A percentile compares a stretch with the other conserved stretches of the same genome.
phyloP scores from a whole-genome alignment of 1,140 invertebrate species.

The Drosophila sproati region DNA sequence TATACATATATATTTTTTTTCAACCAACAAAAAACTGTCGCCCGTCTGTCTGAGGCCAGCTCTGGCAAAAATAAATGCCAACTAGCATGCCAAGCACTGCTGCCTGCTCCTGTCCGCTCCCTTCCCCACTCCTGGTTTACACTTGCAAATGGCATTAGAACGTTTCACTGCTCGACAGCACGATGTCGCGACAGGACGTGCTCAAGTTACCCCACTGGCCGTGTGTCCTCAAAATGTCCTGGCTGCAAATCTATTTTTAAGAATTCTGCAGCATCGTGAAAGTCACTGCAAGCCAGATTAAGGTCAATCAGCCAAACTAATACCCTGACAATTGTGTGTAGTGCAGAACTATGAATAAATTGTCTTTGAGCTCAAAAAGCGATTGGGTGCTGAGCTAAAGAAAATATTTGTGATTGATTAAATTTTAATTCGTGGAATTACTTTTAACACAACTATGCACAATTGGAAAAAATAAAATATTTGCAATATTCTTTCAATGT shows the following conservation, averaged over 20 bases:
- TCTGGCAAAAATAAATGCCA: slow-evolving; percentile 25
- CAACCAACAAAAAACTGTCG: slow-evolving; percentile 53
- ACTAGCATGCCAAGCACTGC: slow-evolving; percentile 21
- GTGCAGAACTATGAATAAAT: neutral
- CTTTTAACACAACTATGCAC: no score
- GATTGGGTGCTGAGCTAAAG: no score
- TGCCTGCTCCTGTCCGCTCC: slow-evolving; percentile 22
- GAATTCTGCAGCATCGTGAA: slow-evolving; percentile 52
- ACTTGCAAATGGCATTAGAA: slow-evolving; percentile 69
- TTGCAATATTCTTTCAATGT: no score
- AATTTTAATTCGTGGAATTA: no score
- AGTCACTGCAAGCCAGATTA: slow-evolving; percentile 51
- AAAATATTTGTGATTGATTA: no score
- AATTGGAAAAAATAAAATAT: no score
- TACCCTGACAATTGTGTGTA: slow-evolving; percentile 19
- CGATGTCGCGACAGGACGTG: slow-evolving; percentile 51
- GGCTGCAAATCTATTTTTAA: slow-evolving; percentile 72
- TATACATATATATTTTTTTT: slow-evolving; percentile 72
- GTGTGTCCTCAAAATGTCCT: slow-evolving; percentile 37
- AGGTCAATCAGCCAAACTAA: slow-evolving; percentile 36
- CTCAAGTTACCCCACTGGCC: slow-evolving; percentile 51
- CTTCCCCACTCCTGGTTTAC: neutral
- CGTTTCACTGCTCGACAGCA: slow-evolving; percentile 66
- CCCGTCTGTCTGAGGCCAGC: slow-evolving; percentile 55
- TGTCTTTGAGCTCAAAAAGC: no score